phyloP scores from a whole-genome alignment of 2,113 vertebrate species.

The Vulpes ferrilata region DNA sequence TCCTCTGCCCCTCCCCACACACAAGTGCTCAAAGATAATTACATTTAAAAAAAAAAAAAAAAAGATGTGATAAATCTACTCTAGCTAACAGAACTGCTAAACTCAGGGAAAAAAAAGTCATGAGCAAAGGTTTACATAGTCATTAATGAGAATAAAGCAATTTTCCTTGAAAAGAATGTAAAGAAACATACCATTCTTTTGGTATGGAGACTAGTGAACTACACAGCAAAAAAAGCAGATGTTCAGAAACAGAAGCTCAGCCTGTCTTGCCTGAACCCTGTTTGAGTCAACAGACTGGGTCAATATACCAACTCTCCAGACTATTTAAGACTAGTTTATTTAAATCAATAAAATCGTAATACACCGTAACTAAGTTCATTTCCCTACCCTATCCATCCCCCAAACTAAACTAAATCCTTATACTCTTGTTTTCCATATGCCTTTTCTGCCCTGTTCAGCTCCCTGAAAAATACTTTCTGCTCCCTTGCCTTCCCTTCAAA shows the following conservation, averaged over 20 bases:
- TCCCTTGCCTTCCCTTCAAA: constrained; percentile 2
- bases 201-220: neutral
- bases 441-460: constrained; percentile 31
- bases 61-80: neutral
- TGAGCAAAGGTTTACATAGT: neutral
- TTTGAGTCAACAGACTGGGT: neutral
- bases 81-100: neutral
- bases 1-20: neutral
- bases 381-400: neutral
- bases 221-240: neutral
- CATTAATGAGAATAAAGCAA: constrained; percentile 39
- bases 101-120: neutral
- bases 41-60: neutral
- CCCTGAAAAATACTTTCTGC: constrained; percentile 12
- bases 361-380: constrained; percentile 12
- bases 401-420: constrained; percentile 35
- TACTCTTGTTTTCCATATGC: neutral
- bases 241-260: neutral
- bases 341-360: constrained; percentile 46
- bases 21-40: neutral
- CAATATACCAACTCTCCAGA: neutral
- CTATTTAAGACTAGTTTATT: neutral
- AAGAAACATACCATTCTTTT: neutral
- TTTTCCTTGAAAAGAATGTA: constrained; percentile 7
- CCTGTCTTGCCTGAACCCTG: neutral